Evolutionary conservation across 53 echinoderm and acorn worm genomes (phyloP).

Genomic region (Zoroaster sp.): DNA sequence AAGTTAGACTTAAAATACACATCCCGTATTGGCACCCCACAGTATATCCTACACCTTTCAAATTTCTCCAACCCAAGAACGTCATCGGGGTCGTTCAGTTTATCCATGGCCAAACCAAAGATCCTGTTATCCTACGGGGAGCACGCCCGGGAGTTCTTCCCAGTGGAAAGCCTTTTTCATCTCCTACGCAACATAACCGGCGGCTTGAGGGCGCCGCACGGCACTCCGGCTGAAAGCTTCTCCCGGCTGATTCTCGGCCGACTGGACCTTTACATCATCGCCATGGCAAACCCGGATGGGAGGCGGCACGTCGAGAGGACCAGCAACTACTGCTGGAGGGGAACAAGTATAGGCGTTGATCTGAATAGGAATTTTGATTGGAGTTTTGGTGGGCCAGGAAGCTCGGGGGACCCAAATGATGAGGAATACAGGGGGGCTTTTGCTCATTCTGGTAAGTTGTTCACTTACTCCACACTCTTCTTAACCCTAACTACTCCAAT

Average conservation of each 20-base stretch:
- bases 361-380: conserved; percentile 93
- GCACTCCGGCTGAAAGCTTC: conserved; percentile 57
- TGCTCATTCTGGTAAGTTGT: conserved; percentile 78
- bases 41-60: conserved; percentile 80
- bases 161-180: conserved; percentile 85
- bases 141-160: conserved; percentile 96
- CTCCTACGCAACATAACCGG: conserved; percentile 70
- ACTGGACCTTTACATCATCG: conserved; percentile 78
- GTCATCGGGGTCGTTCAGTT: conserved; percentile 14
- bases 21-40: conserved; percentile 68
- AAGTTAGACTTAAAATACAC: conserved; percentile 61
- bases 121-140: conserved; percentile 91
- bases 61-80: conserved; percentile 77
- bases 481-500: background rate
- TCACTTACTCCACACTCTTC: background rate
- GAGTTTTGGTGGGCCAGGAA: conserved; percentile 95
- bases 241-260: conserved; percentile 61
- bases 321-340: conserved; percentile 93
- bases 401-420: conserved; percentile 83
- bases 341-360: conserved; percentile 89
- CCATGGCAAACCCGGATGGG: conserved; percentile 92
- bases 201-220: conserved; percentile 64
- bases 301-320: conserved; percentile 80
- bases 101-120: conserved; percentile 61
- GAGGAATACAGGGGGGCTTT: conserved; percentile 87